phyloP scores from a whole-genome alignment of 2,113 vertebrate species.

The Chionis minor region DNA sequence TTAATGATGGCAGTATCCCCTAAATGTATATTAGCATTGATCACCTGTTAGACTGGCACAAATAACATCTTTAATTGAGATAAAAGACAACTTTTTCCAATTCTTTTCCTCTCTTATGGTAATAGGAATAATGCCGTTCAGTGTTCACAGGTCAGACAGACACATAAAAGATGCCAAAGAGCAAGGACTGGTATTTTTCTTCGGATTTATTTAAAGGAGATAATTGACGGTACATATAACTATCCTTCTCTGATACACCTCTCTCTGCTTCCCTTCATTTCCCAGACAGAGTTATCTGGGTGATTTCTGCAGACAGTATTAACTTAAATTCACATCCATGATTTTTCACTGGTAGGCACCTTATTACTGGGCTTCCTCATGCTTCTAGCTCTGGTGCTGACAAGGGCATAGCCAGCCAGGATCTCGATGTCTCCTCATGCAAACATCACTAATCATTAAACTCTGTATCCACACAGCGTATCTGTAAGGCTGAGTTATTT shows the following conservation, averaged over 20 bases:
- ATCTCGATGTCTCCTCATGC: not conserved
- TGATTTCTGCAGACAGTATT: not conserved
- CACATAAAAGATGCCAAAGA: not conserved
- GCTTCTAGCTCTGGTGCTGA: not conserved
- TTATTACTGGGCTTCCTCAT: not conserved
- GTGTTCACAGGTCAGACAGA: not conserved
- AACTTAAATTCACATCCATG: not conserved
- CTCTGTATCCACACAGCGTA: not conserved
- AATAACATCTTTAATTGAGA: not conserved
- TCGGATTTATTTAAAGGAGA: not conserved
- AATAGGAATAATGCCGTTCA: not conserved
- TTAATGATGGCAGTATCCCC: not conserved
- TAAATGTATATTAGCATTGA: constrained; percentile 17
- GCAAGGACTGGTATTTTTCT: not conserved
- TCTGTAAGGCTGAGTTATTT: not conserved
- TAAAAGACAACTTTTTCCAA: not conserved
- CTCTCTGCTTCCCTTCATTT: not conserved
- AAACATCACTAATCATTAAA: not conserved
- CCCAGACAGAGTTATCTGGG: not conserved
- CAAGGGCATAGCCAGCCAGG: not conserved
- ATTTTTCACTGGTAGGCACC: not conserved
- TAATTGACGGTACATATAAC: not conserved
- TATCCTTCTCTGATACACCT: not conserved
- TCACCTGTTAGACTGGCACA: not conserved
- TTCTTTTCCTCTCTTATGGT: not conserved